Percentiles rank a stretch among this genome's conserved stretches.
Conservation (phyloP, 1,140 invertebrate species). For the Drosophila gunungcola region DNA sequence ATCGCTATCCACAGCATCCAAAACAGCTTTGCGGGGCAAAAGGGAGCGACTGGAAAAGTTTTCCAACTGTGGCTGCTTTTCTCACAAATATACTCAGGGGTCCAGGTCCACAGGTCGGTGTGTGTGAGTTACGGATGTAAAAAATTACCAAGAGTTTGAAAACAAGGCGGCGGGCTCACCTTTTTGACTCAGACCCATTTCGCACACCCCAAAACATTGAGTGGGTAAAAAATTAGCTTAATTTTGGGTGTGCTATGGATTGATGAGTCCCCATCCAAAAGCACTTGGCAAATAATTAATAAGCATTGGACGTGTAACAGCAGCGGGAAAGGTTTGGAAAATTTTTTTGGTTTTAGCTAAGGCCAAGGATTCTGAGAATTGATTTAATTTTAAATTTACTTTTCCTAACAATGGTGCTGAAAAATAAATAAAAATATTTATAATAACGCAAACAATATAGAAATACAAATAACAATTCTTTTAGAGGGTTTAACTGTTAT, state of each 20-base stretch:
- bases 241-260: conserved; percentile 65
- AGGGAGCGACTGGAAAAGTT: conserved; percentile 56
- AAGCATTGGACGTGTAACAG: conserved; percentile 32
- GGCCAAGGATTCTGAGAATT: not conserved
- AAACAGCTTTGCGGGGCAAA: conserved; percentile 5
- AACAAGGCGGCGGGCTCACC: conserved; percentile 36
- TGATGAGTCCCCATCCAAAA: conserved; percentile 73
- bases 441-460: too few species aligned
- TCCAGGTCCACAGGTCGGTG: conserved; percentile 20
- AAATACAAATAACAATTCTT: too few species aligned
- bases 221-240: conserved; percentile 77
- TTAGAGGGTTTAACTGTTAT: too few species aligned
- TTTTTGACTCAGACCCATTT: conserved; percentile 15
- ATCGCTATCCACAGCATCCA: conserved; percentile 36
- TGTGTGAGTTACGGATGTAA: conserved; percentile 50
- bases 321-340: not conserved
- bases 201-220: conserved; percentile 30
- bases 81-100: conserved; percentile 72
- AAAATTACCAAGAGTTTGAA: conserved; percentile 69
- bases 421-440: too few species aligned
- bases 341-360: not conserved
- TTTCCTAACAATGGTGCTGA: not conserved
- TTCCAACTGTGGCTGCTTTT: conserved; percentile 49
- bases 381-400: conserved; percentile 1
- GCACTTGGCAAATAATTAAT: conserved; percentile 81